Evolutionary conservation across 1,140 invertebrate genomes (phyloP).

Genomic region (Coenobita brevimanus): DNA sequence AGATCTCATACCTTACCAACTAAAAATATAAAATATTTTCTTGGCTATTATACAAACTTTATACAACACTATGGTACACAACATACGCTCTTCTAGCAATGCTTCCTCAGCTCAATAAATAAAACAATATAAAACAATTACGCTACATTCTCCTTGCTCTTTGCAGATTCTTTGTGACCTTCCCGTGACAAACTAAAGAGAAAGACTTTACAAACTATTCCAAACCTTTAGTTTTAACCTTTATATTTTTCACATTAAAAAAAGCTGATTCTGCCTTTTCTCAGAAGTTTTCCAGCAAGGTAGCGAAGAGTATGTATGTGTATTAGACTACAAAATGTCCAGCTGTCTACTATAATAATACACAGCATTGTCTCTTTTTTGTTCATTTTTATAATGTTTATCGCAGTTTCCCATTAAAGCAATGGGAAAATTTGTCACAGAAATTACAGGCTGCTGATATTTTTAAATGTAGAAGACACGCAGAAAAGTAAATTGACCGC

Average conservation of each 20-base stretch:
- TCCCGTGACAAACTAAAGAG: slow-evolving; percentile 61
- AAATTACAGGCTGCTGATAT: slow-evolving; percentile 57
- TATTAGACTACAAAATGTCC: slow-evolving; percentile 53
- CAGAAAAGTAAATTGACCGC: slow-evolving; percentile 37
- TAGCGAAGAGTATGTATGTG: slow-evolving; percentile 66
- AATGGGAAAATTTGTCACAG: slow-evolving; percentile 41
- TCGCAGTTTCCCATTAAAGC: slow-evolving; percentile 44
- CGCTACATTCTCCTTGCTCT: slow-evolving; percentile 60
- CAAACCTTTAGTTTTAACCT: background rate
- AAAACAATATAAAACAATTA: slow-evolving; percentile 67
- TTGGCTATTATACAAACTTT: slow-evolving; percentile 68
- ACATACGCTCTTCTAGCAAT: slow-evolving; percentile 67
- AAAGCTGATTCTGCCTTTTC: slow-evolving; percentile 62
- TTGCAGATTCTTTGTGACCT: slow-evolving; percentile 62
- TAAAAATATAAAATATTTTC: slow-evolving; percentile 69
- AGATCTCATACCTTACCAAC: slow-evolving; percentile 67
- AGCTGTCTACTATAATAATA: slow-evolving; percentile 52
- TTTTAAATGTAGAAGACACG: slow-evolving; percentile 63
- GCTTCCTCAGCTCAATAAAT: slow-evolving; percentile 65
- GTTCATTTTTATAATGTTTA: background rate
- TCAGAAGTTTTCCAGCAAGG: slow-evolving; percentile 58
- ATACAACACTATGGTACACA: slow-evolving; percentile 68
- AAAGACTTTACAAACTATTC: slow-evolving; percentile 33
- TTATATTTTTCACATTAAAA: background rate
- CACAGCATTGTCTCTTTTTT: slow-evolving; percentile 43